Evolutionary conservation across 1,140 invertebrate genomes (phyloP).

Genomic region (Lepeophtheirus salmonis): DNA sequence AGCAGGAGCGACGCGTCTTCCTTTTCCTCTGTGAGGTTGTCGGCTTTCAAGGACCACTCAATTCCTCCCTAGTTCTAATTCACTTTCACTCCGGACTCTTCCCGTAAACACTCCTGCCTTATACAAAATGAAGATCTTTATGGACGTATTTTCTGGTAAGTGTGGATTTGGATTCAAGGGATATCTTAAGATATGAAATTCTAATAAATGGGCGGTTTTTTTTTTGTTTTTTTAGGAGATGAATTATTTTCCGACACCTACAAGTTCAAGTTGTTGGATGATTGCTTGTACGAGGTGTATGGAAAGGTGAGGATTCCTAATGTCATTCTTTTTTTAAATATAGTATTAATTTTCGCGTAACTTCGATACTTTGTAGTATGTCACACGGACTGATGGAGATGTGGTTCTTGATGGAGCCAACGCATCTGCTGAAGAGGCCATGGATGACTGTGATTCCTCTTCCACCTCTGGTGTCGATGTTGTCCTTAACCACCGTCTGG

Average conservation of each 20-base stretch:
- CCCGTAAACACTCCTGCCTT: too few species aligned
- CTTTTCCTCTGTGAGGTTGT: too few species aligned
- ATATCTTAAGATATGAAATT: background rate
- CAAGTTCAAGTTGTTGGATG: conserved; percentile 76
- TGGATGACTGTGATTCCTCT: conserved; percentile 56
- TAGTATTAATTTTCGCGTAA: background rate
- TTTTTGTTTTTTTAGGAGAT: conserved; percentile 46
- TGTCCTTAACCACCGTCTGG: conserved; percentile 72
- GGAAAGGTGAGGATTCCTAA: conserved; percentile 44
- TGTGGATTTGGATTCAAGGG: conserved; percentile 1
- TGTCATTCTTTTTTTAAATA: background rate
- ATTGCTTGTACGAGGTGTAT: conserved; percentile 84
- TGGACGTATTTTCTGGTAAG: conserved; percentile 78
- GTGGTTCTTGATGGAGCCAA: conserved; percentile 66
- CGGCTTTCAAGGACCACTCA: too few species aligned
- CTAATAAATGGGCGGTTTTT: background rate
- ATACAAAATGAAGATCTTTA: conserved; percentile 84
- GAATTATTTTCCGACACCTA: conserved; percentile 97
- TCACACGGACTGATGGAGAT: conserved; percentile 53
- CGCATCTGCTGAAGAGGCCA: conserved; percentile 73
- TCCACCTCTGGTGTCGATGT: conserved; percentile 70
- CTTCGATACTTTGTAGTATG: conserved; percentile 31
- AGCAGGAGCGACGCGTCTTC: too few species aligned
- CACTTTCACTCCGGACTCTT: too few species aligned
- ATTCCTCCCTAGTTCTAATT: too few species aligned